These are phyloP conservation scores for Tupiocoris notatus DNA, from an alignment of 2,888 invertebrate genomes.

Conservation along the genomic window DNA sequence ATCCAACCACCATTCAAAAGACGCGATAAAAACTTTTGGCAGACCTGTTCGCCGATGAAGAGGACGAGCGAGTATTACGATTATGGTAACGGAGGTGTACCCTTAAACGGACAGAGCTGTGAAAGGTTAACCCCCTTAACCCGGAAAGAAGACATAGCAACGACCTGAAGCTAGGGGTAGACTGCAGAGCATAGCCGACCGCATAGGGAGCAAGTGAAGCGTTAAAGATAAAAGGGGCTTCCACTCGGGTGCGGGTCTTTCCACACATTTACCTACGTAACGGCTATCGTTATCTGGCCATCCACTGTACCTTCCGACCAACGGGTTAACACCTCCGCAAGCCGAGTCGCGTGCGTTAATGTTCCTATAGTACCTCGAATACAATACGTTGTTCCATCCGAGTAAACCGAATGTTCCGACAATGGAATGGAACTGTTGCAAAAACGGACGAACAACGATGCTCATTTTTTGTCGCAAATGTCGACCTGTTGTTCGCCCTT, in stretches of 20 bases:
- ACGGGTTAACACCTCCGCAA: background rate
- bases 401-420: background rate
- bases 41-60: too few relatives aligned
- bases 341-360: background rate
- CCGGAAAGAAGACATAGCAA: background rate
- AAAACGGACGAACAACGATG: too few relatives aligned
- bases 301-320: background rate
- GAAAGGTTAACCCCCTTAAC: background rate
- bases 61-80: too few relatives aligned
- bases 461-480: too few relatives aligned
- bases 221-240: constrained; percentile 31
- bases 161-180: background rate
- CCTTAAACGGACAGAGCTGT: background rate
- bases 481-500: too few relatives aligned
- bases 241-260: constrained; percentile 16
- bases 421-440: background rate
- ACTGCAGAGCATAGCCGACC: background rate
- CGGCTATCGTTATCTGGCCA: background rate
- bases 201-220: constrained; percentile 17
- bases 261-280: constrained; percentile 5
- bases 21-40: too few relatives aligned
- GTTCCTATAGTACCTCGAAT: background rate
- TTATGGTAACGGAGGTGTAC: background rate
- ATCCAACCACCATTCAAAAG: too few relatives aligned
- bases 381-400: background rate